phyloP scores from a whole-genome alignment of 2,113 vertebrate species.

The Suncus etruscus region DNA sequence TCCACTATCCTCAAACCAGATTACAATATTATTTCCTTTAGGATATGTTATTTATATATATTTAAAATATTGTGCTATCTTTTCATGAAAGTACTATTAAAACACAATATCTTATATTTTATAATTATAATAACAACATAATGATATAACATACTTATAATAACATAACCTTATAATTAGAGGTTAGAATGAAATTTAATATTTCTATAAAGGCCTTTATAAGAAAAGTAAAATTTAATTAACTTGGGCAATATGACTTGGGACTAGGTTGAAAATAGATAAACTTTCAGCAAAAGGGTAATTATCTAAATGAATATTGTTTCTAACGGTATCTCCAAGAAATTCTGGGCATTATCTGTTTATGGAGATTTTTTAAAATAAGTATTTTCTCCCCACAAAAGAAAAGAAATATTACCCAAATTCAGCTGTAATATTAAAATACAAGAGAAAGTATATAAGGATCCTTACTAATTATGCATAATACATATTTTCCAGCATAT shows the following conservation, averaged over 20 bases:
- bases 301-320: not conserved
- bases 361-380: not conserved
- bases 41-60: not conserved
- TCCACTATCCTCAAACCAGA: not conserved
- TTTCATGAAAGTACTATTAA: not conserved
- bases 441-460: not conserved
- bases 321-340: not conserved
- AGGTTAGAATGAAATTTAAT: constrained; percentile 4
- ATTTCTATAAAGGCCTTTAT: constrained; percentile 27
- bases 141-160: too few relatives aligned
- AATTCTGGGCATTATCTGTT: not conserved
- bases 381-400: not conserved
- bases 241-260: constrained; percentile 29
- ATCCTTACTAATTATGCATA: not conserved
- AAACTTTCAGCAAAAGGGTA: constrained; percentile 34
- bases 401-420: not conserved
- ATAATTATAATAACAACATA: too few relatives aligned
- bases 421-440: not conserved
- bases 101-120: not conserved
- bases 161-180: not conserved
- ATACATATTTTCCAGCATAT: too few relatives aligned
- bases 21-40: not conserved
- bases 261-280: not conserved
- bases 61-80: not conserved
- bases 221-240: constrained; percentile 54